Percentiles rank a stretch among this genome's conserved stretches.
phyloP scores from a whole-genome alignment of 2,113 vertebrate species.

The Sylvia atricapilla region DNA sequence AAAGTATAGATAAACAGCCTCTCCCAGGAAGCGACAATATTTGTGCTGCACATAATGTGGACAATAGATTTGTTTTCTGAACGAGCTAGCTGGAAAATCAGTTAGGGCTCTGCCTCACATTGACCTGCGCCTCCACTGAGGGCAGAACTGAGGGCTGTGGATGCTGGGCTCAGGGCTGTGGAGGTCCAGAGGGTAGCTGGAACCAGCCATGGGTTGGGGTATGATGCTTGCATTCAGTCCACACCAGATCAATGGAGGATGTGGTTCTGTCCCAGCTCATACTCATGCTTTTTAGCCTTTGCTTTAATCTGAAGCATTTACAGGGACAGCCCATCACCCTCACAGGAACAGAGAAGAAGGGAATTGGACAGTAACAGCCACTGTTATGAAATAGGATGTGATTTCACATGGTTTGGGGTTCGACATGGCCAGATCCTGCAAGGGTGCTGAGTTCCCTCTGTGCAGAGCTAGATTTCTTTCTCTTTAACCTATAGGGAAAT shows the following conservation, averaged over 20 bases:
- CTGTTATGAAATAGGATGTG: not conserved
- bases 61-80: conserved; percentile 16
- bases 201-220: rapidly evolving
- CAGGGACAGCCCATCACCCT: too few relatives aligned
- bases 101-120: not conserved
- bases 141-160: not conserved
- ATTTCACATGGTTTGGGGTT: not conserved
- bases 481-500: not conserved
- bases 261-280: rapidly evolving
- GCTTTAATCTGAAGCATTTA: not conserved
- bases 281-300: not conserved
- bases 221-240: rapidly evolving
- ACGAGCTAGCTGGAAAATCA: not conserved
- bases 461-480: not conserved
- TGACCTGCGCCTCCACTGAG: not conserved
- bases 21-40: not conserved
- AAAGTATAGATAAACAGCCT: conserved; percentile 22
- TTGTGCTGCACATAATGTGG: not conserved
- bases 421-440: not conserved
- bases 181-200: rapidly evolving
- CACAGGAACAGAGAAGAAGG: not conserved
- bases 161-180: rapidly evolving
- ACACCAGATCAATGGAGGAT: too few relatives aligned
- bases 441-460: not conserved
- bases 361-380: not conserved